Percentiles rank a stretch among this genome's conserved stretches.
Evolutionary conservation across 2,113 vertebrate species (phyloP).

Genomic region (Phasianus colchicus): DNA sequence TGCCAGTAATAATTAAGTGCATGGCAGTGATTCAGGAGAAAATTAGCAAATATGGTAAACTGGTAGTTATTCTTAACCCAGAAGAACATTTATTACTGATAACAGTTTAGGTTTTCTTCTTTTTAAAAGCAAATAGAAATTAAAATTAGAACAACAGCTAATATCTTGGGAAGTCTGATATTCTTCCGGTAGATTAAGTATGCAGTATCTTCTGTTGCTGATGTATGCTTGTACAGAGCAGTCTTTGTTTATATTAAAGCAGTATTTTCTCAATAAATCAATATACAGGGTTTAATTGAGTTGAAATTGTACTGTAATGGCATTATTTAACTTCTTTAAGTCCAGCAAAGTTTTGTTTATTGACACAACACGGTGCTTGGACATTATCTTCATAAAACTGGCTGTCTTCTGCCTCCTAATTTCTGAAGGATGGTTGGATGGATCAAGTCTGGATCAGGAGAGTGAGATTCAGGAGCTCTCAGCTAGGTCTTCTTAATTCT

Average conservation of each 20-base stretch:
- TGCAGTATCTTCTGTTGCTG: neutral
- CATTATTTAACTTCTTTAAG: constrained; percentile 26
- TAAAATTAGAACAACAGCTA: constrained; percentile 27
- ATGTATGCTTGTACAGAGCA: neutral
- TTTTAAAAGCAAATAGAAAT: neutral
- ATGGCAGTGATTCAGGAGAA: constrained; percentile 4
- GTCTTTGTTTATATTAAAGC: neutral
- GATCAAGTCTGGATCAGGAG: neutral
- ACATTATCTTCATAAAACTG: neutral
- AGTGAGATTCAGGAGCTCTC: neutral
- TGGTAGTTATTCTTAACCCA: constrained; percentile 20
- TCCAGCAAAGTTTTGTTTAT: neutral
- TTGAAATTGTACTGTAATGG: neutral
- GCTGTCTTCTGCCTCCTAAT: neutral
- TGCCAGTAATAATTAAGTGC: constrained; percentile 5
- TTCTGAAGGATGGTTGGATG: neutral
- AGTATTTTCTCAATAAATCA: constrained; percentile 3
- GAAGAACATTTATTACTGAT: constrained; percentile 9
- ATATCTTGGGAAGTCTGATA: constrained; percentile 16
- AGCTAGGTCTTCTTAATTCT: neutral
- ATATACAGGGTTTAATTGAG: neutral
- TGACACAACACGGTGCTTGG: neutral
- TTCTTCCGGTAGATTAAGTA: constrained; percentile 6
- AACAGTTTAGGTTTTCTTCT: constrained; percentile 1
- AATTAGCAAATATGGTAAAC: constrained; percentile 12